Conservation (phyloP, 2,888 invertebrate species). For the Capitulum mitella region DNA sequence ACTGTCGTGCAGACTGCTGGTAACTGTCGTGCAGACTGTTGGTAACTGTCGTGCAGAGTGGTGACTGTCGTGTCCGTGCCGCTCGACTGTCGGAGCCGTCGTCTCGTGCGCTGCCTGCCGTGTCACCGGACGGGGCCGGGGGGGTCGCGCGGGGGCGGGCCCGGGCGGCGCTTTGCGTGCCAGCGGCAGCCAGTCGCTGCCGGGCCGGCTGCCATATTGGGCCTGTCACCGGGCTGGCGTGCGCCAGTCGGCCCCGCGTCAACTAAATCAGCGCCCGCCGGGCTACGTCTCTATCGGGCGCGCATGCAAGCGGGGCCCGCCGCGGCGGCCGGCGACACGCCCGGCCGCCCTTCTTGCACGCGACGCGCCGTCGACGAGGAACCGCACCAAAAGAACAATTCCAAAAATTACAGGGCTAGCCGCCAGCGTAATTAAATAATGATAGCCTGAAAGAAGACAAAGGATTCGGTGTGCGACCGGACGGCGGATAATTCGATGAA, state of each 20-base stretch:
- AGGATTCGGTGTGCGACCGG: background rate
- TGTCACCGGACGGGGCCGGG: background rate
- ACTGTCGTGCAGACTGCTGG: no score
- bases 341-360: slow-evolving; percentile 13
- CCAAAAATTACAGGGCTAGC: background rate
- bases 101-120: no score
- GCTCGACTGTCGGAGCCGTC: no score
- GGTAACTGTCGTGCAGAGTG: background rate
- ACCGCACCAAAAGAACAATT: slow-evolving; percentile 3
- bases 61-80: background rate
- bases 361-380: background rate
- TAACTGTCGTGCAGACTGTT: no score
- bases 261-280: background rate
- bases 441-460: background rate
- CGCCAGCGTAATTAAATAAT: background rate
- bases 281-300: slow-evolving; percentile 16
- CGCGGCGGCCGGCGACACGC: background rate
- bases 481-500: slow-evolving; percentile 6
- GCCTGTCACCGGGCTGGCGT: background rate
- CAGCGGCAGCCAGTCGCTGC: background rate
- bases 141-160: background rate
- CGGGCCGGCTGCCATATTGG: slow-evolving; percentile 8
- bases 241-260: background rate
- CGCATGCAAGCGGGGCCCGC: slow-evolving; percentile 9
- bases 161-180: background rate